Conservation (phyloP, 2,113 vertebrate species). For the Brachionichthys hirsutus region DNA sequence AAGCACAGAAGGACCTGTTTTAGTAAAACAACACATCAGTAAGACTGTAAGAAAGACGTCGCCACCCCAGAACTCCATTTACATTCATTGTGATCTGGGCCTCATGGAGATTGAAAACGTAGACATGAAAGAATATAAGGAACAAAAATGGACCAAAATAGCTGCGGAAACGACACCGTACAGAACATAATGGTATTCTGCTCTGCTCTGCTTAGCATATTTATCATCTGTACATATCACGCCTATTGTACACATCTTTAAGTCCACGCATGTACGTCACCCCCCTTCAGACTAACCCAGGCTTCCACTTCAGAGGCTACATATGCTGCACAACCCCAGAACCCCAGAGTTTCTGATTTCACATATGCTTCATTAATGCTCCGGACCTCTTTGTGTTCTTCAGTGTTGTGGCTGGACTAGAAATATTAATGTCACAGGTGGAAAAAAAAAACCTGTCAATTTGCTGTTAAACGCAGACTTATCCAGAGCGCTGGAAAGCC, state of each 20-base stretch:
- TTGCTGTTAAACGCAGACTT: conserved; percentile 25
- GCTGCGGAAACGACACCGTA: not conserved
- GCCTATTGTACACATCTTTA: conserved; percentile 74
- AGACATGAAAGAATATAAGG: conserved; percentile 22
- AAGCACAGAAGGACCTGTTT: conserved; percentile 47
- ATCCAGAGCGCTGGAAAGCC: conserved; percentile 32
- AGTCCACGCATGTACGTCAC: conserved; percentile 63
- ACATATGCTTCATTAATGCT: not conserved
- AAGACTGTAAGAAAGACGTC: conserved; percentile 45
- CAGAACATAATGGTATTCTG: conserved; percentile 47
- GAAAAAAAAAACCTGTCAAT: conserved; percentile 13
- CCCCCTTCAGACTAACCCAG: conserved; percentile 58
- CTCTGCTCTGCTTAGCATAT: conserved; percentile 70
- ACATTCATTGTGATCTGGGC: conserved; percentile 68
- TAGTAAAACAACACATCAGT: conserved; percentile 54
- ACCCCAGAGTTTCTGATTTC: not conserved
- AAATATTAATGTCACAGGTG: conserved; percentile 40
- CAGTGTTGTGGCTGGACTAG: conserved; percentile 30
- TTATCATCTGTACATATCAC: conserved; percentile 67
- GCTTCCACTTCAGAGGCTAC: conserved; percentile 59
- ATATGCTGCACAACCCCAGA: conserved; percentile 49
- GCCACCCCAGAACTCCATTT: conserved; percentile 50
- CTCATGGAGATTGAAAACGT: conserved; percentile 18
- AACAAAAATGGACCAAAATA: conserved; percentile 17
- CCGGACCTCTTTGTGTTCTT: not conserved